A percentile compares a stretch with the other conserved stretches of the same genome.
Evolutionary conservation across 2,113 vertebrate species (phyloP).

Genomic region (Ameiurus melas): DNA sequence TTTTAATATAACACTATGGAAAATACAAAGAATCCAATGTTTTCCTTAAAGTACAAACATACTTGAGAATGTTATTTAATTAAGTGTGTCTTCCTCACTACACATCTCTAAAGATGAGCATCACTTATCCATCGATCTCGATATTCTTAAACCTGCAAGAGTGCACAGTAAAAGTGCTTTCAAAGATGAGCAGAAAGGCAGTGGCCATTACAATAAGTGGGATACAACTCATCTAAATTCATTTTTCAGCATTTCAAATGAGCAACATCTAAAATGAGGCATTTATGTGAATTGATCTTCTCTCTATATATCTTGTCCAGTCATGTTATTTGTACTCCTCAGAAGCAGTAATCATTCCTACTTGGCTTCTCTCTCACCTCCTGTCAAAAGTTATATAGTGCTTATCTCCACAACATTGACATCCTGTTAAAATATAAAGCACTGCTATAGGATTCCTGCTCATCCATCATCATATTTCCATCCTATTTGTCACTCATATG

Average conservation of each 20-base stretch:
- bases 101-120: neutral
- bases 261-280: constrained; percentile 32
- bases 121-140: constrained; percentile 21
- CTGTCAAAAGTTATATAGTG: constrained; percentile 50
- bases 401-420: constrained; percentile 39
- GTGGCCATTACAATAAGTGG: constrained; percentile 61
- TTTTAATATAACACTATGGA: neutral
- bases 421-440: constrained; percentile 53
- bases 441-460: constrained; percentile 49
- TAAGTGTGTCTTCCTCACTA: neutral
- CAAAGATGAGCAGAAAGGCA: constrained; percentile 32
- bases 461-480: constrained; percentile 51
- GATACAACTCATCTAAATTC: constrained; percentile 58
- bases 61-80: neutral
- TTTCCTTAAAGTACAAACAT: neutral
- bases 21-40: neutral
- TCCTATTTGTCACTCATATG: constrained; percentile 66
- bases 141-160: constrained; percentile 57
- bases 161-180: constrained; percentile 29
- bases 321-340: constrained; percentile 57
- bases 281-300: constrained; percentile 57
- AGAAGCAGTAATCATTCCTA: constrained; percentile 9
- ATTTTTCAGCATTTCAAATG: constrained; percentile 65
- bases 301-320: constrained; percentile 45
- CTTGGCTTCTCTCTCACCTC: constrained; percentile 36